Evolutionary conservation across 2,113 vertebrate genomes (phyloP).

Genomic region (Acrocephalus arundinaceus): DNA sequence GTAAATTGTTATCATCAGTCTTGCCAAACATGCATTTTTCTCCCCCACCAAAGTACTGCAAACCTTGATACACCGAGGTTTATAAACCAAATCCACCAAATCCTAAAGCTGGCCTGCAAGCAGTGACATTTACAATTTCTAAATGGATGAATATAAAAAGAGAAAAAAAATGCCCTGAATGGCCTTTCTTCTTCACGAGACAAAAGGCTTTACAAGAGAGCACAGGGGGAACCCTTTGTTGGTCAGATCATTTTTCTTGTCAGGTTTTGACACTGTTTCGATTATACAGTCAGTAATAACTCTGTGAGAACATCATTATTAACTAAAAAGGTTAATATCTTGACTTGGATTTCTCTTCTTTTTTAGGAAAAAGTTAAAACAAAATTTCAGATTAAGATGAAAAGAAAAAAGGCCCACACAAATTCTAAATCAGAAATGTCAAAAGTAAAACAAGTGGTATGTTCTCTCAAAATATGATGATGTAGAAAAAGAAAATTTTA

Average conservation of each 20-base stretch:
- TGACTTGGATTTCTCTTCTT: neutral
- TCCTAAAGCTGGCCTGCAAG: neutral
- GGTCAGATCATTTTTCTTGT: neutral
- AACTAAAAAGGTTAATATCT: neutral
- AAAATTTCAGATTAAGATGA: neutral
- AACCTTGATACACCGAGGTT: neutral
- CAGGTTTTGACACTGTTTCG: neutral
- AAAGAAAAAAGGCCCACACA: neutral
- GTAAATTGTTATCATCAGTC: neutral
- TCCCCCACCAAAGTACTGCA: neutral
- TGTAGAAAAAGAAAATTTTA: neutral
- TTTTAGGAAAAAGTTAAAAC: neutral
- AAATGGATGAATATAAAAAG: neutral
- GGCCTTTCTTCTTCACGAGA: neutral
- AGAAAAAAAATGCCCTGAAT: neutral
- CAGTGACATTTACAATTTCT: neutral
- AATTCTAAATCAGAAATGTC: neutral
- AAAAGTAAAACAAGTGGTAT: neutral
- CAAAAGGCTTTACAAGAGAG: neutral
- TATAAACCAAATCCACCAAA: neutral
- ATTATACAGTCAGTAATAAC: neutral
- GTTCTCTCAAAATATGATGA: neutral
- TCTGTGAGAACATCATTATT: neutral
- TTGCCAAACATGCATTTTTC: accelerated
- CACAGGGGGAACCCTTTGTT: neutral